Percentiles rank a stretch among this genome's conserved stretches.
Evolutionary conservation across 1,140 invertebrate species (phyloP).

Genomic region (Tyrophagus putrescentiae): DNA sequence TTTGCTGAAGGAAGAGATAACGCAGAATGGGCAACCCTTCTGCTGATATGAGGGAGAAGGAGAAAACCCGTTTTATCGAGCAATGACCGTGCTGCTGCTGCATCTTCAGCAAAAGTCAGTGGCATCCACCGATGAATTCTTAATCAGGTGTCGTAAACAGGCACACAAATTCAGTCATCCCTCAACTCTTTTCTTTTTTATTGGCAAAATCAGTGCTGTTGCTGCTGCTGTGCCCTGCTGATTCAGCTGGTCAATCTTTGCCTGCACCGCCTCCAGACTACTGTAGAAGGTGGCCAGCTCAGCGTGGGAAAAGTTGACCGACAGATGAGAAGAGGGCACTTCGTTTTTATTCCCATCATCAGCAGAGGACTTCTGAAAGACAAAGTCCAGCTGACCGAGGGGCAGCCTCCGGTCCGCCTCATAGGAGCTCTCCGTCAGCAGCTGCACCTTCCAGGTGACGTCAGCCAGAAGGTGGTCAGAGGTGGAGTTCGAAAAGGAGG

Average conservation of each 20-base stretch:
- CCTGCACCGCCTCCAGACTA: conserved; percentile 18
- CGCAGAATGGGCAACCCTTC: no score
- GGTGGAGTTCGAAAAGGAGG: neutral
- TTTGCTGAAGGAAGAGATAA: no score
- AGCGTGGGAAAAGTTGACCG: conserved; percentile 3
- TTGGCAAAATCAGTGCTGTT: neutral
- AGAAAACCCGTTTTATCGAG: no score
- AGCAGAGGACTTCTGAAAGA: neutral
- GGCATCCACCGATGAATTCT: no score
- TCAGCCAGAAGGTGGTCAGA: neutral
- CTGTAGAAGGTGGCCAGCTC: conserved; percentile 17
- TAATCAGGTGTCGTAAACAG: no score
- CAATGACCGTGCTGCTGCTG: no score
- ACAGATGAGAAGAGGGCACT: neutral
- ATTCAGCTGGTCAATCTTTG: conserved; percentile 16
- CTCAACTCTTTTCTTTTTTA: no score
- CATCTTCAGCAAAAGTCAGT: no score
- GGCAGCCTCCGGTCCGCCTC: neutral
- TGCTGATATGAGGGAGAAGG: no score
- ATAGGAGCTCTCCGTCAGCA: conserved; percentile 2
- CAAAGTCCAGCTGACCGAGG: conserved; percentile 16
- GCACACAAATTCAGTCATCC: no score
- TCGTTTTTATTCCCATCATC: neutral
- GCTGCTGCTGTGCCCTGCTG: no score
- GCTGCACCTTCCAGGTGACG: conserved; percentile 19